Evolutionary conservation across 2,113 vertebrate species (phyloP).

Genomic region (Formicarius rufipectus): DNA sequence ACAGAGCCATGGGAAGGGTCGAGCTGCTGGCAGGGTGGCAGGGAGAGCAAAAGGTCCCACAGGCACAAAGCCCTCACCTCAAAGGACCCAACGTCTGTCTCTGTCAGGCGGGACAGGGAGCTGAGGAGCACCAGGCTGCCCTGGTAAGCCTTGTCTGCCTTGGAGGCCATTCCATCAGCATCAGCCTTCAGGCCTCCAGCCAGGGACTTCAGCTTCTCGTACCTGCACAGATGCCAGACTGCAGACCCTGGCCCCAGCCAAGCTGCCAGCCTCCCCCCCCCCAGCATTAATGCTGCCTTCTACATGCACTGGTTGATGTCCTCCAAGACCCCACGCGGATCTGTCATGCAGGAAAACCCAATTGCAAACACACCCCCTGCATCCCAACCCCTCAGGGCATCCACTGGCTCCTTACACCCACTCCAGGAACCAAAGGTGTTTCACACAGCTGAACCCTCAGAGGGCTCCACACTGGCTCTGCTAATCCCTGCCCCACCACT

Average conservation of each 20-base stretch:
- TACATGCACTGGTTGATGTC: fast-evolving
- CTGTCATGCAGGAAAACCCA: neutral
- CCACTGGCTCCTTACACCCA: neutral
- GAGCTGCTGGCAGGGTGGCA: neutral
- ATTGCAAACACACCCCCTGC: neutral
- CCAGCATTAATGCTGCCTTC: neutral
- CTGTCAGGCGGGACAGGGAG: conserved; percentile 44
- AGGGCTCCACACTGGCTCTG: neutral
- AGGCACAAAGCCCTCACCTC: conserved; percentile 54
- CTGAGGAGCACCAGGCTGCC: conserved; percentile 61
- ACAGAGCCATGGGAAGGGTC: neutral
- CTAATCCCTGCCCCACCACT: neutral
- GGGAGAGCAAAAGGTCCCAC: neutral
- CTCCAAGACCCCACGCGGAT: too few relatives aligned
- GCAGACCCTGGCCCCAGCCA: neutral
- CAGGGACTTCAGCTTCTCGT: conserved; percentile 52
- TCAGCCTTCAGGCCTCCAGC: conserved; percentile 59
- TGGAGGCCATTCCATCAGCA: neutral
- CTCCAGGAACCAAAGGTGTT: neutral
- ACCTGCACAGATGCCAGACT: neutral
- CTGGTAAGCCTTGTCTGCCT: conserved; percentile 66
- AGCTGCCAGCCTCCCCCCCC: neutral
- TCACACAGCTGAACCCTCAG: neutral
- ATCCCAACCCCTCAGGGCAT: neutral
- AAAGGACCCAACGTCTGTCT: neutral